Evolutionary conservation across 2,888 invertebrate species (phyloP).

Genomic region (Ptycholaimellus sp.): DNA sequence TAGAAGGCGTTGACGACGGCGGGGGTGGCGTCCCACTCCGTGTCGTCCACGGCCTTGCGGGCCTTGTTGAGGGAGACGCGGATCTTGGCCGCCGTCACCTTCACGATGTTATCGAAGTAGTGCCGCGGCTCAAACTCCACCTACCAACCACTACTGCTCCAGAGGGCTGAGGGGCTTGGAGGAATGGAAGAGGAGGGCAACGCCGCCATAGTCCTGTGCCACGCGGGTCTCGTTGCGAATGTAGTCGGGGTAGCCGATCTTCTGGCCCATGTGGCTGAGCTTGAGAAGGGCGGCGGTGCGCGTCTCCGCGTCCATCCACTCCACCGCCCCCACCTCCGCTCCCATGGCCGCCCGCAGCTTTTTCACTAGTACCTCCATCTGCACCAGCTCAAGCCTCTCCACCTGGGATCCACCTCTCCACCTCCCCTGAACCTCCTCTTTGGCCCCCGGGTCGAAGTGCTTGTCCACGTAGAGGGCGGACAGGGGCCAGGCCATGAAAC

Average conservation of each 20-base stretch:
- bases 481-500: constrained; percentile 1
- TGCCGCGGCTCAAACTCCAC: no score
- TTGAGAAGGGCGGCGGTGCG: constrained; percentile 14
- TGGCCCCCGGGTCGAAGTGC: neutral
- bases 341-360: constrained; percentile 14
- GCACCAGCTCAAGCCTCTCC: no score
- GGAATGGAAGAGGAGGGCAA: no score
- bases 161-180: no score
- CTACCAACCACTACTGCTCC: no score
- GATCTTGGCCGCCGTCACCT: constrained; percentile 8
- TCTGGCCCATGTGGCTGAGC: constrained; percentile 14
- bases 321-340: constrained; percentile 13
- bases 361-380: constrained; percentile 11
- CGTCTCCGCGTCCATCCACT: constrained; percentile 20
- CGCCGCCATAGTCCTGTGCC: no score
- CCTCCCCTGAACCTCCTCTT: neutral
- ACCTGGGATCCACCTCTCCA: no score
- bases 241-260: constrained; percentile 38
- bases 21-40: constrained; percentile 15
- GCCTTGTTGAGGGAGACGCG: neutral
- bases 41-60: neutral
- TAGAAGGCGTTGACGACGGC: constrained; percentile 15
- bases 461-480: neutral
- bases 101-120: no score
- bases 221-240: no score